Evolutionary conservation across 2,797 vertebrate genomes (phyloP).

Genomic region (Clarias fuscus): DNA sequence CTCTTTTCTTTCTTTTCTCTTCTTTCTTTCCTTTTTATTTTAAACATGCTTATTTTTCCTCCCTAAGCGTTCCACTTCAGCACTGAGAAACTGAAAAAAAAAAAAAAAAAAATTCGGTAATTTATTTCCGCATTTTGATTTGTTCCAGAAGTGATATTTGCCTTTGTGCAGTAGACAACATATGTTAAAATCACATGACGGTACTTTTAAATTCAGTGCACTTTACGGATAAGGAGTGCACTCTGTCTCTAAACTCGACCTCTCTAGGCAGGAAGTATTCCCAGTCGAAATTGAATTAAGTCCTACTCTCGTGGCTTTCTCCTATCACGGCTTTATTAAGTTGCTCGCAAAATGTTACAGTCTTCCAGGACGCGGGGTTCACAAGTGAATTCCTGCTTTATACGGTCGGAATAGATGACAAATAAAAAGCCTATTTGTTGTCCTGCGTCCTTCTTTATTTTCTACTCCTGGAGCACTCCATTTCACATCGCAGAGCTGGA

Average conservation of each 20-base stretch:
- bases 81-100: slow-evolving; percentile 18
- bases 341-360: slow-evolving; percentile 54
- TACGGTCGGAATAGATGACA: slow-evolving; percentile 40
- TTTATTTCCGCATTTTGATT: slow-evolving; percentile 16
- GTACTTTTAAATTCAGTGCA: neutral
- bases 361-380: neutral
- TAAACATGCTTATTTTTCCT: neutral
- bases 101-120: no score
- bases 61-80: slow-evolving; percentile 12
- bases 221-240: slow-evolving; percentile 47
- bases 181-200: neutral
- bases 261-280: slow-evolving; percentile 13
- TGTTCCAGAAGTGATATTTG: no score
- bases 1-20: neutral
- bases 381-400: slow-evolving; percentile 45
- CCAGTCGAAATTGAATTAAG: slow-evolving; percentile 62
- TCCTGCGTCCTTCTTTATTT: slow-evolving; percentile 38
- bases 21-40: neutral
- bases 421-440: slow-evolving; percentile 62
- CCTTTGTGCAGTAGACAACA: neutral
- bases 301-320: slow-evolving; percentile 55
- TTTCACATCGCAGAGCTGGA: slow-evolving; percentile 12
- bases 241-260: slow-evolving; percentile 28
- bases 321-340: slow-evolving; percentile 60
- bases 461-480: slow-evolving; percentile 46